phyloP scores from a whole-genome alignment of 2,113 vertebrate genomes.

The Phodopus roborovskii region DNA sequence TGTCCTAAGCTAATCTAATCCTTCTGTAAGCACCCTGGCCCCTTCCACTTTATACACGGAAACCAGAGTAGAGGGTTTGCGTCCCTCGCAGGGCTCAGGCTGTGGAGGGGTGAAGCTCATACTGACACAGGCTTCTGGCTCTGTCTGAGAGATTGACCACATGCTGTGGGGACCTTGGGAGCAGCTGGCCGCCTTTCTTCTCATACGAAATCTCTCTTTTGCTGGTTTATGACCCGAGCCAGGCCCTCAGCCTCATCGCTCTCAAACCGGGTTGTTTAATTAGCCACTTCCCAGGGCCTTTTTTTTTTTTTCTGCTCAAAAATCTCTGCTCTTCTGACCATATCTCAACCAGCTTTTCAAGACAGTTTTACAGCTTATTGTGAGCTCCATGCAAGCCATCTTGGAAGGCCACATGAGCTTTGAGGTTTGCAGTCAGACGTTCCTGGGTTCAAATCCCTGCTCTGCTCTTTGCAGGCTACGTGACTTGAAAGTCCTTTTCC shows the following conservation, averaged over 20 bases:
- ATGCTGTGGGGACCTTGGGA: not conserved
- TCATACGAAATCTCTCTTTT: not conserved
- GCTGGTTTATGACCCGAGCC: not conserved
- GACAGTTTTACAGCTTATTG: no score
- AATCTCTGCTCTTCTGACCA: not conserved
- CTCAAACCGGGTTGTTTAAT: not conserved
- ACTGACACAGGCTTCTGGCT: not conserved
- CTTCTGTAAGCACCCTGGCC: not conserved
- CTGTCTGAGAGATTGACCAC: not conserved
- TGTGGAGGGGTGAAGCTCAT: not conserved
- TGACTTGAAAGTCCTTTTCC: not conserved
- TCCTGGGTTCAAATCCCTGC: not conserved
- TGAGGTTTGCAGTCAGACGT: not conserved
- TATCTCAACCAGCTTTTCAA: not conserved
- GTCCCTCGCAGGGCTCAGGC: accelerated
- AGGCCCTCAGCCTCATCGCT: not conserved
- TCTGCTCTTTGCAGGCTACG: not conserved
- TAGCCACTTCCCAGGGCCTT: not conserved
- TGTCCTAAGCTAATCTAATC: not conserved
- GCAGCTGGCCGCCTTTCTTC: not conserved
- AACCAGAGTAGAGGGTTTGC: not conserved
- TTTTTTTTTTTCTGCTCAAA: not conserved
- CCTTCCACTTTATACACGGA: not conserved
- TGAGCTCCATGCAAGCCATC: not conserved
- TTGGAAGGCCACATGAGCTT: not conserved